Evolutionary conservation across 2,888 invertebrate genomes (phyloP).

Genomic region (Ophion costatus): DNA sequence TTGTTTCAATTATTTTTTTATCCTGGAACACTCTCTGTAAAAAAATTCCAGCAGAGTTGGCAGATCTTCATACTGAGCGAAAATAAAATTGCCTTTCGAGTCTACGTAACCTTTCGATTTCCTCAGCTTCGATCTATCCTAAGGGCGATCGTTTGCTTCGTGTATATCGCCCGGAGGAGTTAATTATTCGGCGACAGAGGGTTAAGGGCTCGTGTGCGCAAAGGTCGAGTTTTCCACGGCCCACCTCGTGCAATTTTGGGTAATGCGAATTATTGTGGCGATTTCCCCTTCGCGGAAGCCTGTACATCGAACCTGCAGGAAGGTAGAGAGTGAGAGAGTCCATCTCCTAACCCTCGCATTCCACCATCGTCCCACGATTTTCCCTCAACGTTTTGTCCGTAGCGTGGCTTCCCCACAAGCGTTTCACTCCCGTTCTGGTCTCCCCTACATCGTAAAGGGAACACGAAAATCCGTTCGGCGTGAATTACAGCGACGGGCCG

Average conservation of each 20-base stretch:
- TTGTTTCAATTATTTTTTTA: background rate
- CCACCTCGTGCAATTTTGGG: slow-evolving; percentile 29
- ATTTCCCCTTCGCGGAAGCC: slow-evolving; percentile 3
- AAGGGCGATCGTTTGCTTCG: background rate
- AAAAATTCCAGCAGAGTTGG: too few species aligned
- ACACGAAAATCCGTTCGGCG: slow-evolving; percentile 80
- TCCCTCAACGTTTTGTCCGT: slow-evolving; percentile 62
- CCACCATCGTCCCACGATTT: background rate
- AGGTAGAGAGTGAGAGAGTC: slow-evolving; percentile 6
- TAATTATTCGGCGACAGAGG: slow-evolving; percentile 75
- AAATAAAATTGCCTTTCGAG: too few species aligned
- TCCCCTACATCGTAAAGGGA: slow-evolving; percentile 74
- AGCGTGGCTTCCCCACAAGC: slow-evolving; percentile 27
- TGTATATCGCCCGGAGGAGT: slow-evolving; percentile 60
- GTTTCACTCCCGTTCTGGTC: slow-evolving; percentile 63
- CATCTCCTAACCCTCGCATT: slow-evolving; percentile 9
- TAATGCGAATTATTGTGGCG: slow-evolving; percentile 34
- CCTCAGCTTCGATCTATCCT: background rate
- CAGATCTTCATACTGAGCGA: too few species aligned
- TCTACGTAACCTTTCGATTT: too few species aligned
- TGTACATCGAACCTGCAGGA: slow-evolving; percentile 7
- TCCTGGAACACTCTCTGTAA: background rate
- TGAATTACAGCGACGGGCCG: slow-evolving; percentile 80
- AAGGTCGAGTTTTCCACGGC: slow-evolving; percentile 40
- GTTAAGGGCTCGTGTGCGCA: slow-evolving; percentile 69